Evolutionary conservation across 2,797 vertebrate species (phyloP), one percentile per base, ranked within the genome.

Genomic region (Hoplostethus mediterraneus): DNA sequence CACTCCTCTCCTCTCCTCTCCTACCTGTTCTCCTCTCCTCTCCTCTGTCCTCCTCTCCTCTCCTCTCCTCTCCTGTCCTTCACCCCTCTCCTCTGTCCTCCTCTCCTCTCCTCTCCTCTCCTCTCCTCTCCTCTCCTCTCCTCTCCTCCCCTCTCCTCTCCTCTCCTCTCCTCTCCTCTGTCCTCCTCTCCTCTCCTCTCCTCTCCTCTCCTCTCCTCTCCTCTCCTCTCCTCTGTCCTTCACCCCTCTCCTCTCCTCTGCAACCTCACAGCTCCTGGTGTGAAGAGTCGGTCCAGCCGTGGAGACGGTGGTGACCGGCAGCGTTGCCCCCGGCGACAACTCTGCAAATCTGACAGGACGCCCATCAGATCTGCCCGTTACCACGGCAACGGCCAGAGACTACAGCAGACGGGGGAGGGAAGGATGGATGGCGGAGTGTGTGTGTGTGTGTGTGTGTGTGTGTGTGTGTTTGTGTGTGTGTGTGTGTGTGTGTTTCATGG

Each of bases 321-420:
- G 65, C 7, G 21, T 77, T 67, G 77, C 71, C 67, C 66, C 56
- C 11, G n/a, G 79, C 71, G 60, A 80, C 60, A 68, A 16, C 56
- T 63, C 56, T 44, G 64, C 63, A 38, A 14, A 55, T 60, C 63
- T 60, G 71, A 71, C 58, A 63, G 63, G 74, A 57, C 2, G 6
- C 17, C 25, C 55, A 36, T 82, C 65, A 73, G 66, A 81, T 79
- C 73, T 53, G 36, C 14, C 44, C 0, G 61, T 80, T 65, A 13
- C 71, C 30, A 2, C 48, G 4, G 74, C 28, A 70, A 61, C 69
- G 45, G 63, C n/a, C 63, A 57, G 58, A 63, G 76, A 73, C 42
- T 51, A 44, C 73, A 42, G n/a, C 53, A 17, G 25, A 63, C n/a
- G 63, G 12, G 45, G 25, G 11, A 11, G 55, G 36, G 59, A 65